These are phyloP conservation scores for Dasypus novemcinctus DNA, from an alignment of 2,113 vertebrate genomes.

Conservation along the genomic window DNA sequence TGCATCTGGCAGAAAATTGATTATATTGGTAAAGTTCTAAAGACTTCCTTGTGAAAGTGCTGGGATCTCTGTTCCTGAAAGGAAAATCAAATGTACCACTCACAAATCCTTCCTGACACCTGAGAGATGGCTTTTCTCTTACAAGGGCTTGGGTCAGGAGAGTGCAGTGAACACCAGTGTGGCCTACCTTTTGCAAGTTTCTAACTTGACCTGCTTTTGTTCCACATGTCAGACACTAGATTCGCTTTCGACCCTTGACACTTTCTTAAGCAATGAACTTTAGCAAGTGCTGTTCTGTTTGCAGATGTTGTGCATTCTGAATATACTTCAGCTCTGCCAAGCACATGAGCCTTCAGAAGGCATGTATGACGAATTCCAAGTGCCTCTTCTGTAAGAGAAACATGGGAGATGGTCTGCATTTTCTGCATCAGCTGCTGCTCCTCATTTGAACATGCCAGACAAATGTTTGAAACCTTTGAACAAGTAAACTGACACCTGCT, in stretches of 20 bases:
- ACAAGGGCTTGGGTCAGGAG: slow-evolving; percentile 71
- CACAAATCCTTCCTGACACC: slow-evolving; percentile 73
- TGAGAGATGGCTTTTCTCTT: slow-evolving; percentile 57
- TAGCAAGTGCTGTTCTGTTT: background rate
- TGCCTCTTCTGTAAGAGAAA: slow-evolving; percentile 29
- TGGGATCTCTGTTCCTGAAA: slow-evolving; percentile 1
- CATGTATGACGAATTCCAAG: slow-evolving; percentile 29
- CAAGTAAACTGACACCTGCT: slow-evolving; percentile 42
- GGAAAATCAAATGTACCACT: slow-evolving; percentile 62
- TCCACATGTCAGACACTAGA: background rate
- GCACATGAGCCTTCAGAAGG: slow-evolving; percentile 36
- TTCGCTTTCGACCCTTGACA: slow-evolving; percentile 1
- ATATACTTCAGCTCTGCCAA: background rate
- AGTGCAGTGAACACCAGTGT: slow-evolving; percentile 57
- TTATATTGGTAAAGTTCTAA: slow-evolving; percentile 50
- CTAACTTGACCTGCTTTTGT: background rate
- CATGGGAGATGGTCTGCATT: slow-evolving; percentile 56
- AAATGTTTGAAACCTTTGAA: slow-evolving; percentile 41
- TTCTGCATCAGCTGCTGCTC: slow-evolving; percentile 54
- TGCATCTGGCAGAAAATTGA: slow-evolving; percentile 47
- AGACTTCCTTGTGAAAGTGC: slow-evolving; percentile 37
- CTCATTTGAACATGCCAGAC: slow-evolving; percentile 48
- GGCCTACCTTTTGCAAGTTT: background rate
- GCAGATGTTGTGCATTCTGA: slow-evolving; percentile 3
- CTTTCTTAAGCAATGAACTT: slow-evolving; percentile 6